Evolutionary conservation across 1,140 invertebrate genomes (phyloP).

Genomic region (Achroia grisella): DNA sequence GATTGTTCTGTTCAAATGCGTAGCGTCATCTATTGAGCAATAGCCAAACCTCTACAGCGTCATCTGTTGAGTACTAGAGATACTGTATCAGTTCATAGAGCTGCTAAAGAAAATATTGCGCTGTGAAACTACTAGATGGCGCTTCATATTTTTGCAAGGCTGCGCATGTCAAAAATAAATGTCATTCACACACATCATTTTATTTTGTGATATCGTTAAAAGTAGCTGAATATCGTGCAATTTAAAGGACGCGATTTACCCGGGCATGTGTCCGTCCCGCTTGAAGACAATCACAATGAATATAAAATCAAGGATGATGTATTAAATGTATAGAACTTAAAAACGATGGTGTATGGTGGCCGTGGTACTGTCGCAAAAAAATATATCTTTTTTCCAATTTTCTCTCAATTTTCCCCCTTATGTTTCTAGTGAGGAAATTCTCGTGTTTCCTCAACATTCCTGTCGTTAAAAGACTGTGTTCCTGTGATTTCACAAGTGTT

Average conservation of each 20-base stretch:
- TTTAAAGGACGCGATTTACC: conserved; percentile 36
- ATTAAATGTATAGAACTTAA: neutral
- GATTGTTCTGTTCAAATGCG: no score
- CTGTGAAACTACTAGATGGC: no score
- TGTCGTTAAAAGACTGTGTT: conserved; percentile 36
- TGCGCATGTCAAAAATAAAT: conserved; percentile 67
- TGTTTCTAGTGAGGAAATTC: conserved; percentile 13
- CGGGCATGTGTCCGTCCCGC: conserved; percentile 32
- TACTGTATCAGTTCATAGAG: no score
- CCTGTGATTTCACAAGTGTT: conserved; percentile 18
- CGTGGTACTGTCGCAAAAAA: conserved; percentile 8
- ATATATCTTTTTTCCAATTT: conserved; percentile 29
- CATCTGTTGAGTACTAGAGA: no score
- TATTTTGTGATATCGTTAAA: conserved; percentile 60
- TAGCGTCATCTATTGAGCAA: no score
- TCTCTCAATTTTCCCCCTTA: conserved; percentile 27
- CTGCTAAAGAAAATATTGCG: no score
- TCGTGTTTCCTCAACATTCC: conserved; percentile 24
- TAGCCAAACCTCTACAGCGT: no score
- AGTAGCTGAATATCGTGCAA: conserved; percentile 49
- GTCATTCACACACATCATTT: conserved; percentile 60
- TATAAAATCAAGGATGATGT: conserved; percentile 1
- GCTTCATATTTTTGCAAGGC: no score
- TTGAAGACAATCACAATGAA: conserved; percentile 32
- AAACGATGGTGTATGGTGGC: conserved; percentile 7